Percentiles rank a stretch among this genome's conserved stretches.
phyloP scores from a whole-genome alignment of 2,113 vertebrate species.

The Chiloscyllium plagiosum region DNA sequence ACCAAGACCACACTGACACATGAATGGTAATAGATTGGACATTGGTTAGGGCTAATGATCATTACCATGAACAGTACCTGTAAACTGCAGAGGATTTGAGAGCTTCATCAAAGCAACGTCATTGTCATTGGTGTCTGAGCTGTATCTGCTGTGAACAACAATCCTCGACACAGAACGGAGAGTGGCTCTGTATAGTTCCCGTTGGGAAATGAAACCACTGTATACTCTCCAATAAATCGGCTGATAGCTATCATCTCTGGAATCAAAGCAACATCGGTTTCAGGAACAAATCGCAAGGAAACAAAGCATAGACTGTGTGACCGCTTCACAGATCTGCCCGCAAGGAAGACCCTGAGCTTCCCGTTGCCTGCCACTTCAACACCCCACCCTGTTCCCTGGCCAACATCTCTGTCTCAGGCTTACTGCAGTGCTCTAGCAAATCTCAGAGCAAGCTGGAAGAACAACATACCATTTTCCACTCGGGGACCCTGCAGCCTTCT shows the following conservation, averaged over 20 bases:
- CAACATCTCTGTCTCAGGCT: no score
- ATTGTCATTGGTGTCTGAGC: constrained; percentile 57
- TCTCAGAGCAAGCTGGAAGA: no score
- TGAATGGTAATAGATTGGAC: neutral
- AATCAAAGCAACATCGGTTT: neutral
- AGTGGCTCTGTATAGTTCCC: constrained; percentile 47
- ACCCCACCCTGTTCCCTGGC: no score
- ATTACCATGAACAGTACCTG: constrained; percentile 52
- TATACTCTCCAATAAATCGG: constrained; percentile 66
- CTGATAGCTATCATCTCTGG: constrained; percentile 45
- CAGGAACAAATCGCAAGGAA: rapidly evolving
- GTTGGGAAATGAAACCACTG: constrained; percentile 59
- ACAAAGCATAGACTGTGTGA: no score
- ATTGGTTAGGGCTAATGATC: neutral
- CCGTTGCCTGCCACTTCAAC: no score
- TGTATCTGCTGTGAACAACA: constrained; percentile 70
- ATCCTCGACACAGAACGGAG: constrained; percentile 55
- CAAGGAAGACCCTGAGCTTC: no score
- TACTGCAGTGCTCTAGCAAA: no score
- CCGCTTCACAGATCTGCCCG: no score
- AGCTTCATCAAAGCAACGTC: constrained; percentile 78
- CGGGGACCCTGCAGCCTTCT: no score
- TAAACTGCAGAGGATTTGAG: constrained; percentile 54
- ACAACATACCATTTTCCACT: no score
- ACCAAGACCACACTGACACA: no score